Evolutionary conservation across 2,797 vertebrate species (phyloP).

Genomic region (Muscicapa striata): DNA sequence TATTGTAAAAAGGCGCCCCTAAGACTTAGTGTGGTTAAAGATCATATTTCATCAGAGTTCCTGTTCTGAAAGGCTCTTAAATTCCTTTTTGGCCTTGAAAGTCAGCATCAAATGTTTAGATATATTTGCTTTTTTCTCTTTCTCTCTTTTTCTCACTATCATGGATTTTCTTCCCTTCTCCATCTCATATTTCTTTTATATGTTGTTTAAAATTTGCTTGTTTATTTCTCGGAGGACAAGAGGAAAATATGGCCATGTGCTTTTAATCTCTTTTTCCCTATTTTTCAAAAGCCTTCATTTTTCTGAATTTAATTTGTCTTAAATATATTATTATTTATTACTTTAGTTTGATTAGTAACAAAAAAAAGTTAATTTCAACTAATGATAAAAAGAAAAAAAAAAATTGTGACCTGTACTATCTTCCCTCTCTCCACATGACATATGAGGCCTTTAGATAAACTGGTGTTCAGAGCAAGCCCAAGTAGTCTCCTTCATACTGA

Average conservation of each 20-base stretch:
- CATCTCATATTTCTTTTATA: neutral
- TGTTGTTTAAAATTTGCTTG: neutral
- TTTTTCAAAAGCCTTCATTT: neutral
- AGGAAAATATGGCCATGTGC: neutral
- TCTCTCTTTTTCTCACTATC: neutral
- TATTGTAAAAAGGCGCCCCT: neutral
- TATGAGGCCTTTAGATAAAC: neutral
- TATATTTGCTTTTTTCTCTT: neutral
- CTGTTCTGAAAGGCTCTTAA: neutral
- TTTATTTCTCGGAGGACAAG: neutral
- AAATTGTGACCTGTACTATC: neutral
- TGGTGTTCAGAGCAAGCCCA: neutral
- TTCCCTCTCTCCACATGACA: neutral
- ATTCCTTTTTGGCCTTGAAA: neutral
- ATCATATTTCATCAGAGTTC: constrained; percentile 24
- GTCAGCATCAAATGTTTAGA: neutral
- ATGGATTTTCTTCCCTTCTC: neutral
- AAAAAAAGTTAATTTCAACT: neutral
- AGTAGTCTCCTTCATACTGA: neutral
- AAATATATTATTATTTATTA: neutral
- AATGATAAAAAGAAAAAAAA: neutral
- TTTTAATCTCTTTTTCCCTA: rapidly evolving
- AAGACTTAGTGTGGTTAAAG: constrained; percentile 44
- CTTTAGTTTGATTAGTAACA: neutral
- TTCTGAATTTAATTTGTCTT: neutral